Evolutionary conservation across 1,140 invertebrate genomes (phyloP), one percentile per base, ranked within the genome.

Genomic region (Fopius arisanus): DNA sequence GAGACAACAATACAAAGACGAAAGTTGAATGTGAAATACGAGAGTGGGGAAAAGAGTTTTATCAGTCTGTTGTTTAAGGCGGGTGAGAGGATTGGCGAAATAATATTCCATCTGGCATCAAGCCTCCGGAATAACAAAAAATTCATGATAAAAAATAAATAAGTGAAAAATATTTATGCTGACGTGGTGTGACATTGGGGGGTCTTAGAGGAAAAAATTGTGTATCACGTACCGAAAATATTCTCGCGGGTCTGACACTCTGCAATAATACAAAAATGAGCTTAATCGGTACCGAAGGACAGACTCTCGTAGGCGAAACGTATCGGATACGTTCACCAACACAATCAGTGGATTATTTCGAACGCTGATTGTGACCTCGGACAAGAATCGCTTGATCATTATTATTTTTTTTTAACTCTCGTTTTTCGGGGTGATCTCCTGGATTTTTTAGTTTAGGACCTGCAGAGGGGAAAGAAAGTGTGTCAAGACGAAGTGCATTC

Each of bases 361-460:
- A 19, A 16, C 59, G 43, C 19, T 62, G 67, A 71, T 74, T 67
- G 69, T 74, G 72, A 74, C 75, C 75, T 77, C 70, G 75, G 48
- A 29, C 72, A 75, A 75, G 40, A 65, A 67, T 33, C 37, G 70
- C 26, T 7, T 23, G 54, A 4, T 16, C 16, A 37, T 65, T 63
- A 41, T 71, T 40, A 40, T 37, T 71, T 62, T 31, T 29, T 62
- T 62, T 28, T 23, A 7, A 3, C 21, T 21, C 12, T 5, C 1
- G 9, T 23, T 23, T 4, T 37, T 12, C 40, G 26, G n/a, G n/a
- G n/a, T n/a, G n/a, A n/a, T n/a, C n/a, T n/a, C n/a, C n/a, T n/a
- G n/a, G n/a, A n/a, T 21, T 16, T 67, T 10, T 29, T 12, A 6
- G 26, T 16, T 2, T 19, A 37, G 59, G 10, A 70, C 21, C 40